Base-by-base conservation (phyloP, 2,113 vertebrate genomes). In the Leptosomus discolor region DNA sequence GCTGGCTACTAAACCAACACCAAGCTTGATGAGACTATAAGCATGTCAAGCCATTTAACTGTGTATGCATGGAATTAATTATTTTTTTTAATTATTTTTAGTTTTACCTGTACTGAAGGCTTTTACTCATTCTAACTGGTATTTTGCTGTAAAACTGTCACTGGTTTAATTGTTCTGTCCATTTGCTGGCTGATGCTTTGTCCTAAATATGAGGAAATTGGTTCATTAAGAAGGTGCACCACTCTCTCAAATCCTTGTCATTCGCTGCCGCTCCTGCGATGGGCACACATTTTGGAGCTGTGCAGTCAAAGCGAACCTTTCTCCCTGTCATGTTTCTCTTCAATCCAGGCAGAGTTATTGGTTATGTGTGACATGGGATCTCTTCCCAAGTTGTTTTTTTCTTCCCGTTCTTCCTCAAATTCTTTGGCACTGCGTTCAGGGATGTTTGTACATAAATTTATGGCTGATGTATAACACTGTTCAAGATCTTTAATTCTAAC, bases 101-200 rank as follows among this genome's bases (percentile, higher is more conserved):
- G 48, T 96, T 97, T 97, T 92, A 84, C 90, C 91, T 97, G 80
- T 97, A 97, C 89, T 77, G 88, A 98, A 97, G 94, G 97, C 96
- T 97, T 97, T 97, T 89, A 93, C 97, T 97, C 97, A 95, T 98
- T 97, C 98, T 98, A 94, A 97, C 95, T 95, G 97, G 96, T 97
- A 97, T 97, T 98, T 97, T 97, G 96, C 98, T 98, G 94, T 98
- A 97, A 98, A 97, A 98, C 96, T 98, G 93, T 98, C 88, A 76
- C 81, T 97, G 97, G 84, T 98, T 97, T 97, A 96, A 98, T 96
- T 98, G 95, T 97, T 97, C 96, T 97, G 94, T 97, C 81, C 93
- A 63, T 77, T 85, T 95, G 85, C 94, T 88, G 91, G 90, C 96
- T 92, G 91, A 96, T 94, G 94, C 96, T 97, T 96, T 98, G 78